Evolutionary conservation across 2,113 vertebrate species (phyloP).

Genomic region (Nothobranchius kuhntae): DNA sequence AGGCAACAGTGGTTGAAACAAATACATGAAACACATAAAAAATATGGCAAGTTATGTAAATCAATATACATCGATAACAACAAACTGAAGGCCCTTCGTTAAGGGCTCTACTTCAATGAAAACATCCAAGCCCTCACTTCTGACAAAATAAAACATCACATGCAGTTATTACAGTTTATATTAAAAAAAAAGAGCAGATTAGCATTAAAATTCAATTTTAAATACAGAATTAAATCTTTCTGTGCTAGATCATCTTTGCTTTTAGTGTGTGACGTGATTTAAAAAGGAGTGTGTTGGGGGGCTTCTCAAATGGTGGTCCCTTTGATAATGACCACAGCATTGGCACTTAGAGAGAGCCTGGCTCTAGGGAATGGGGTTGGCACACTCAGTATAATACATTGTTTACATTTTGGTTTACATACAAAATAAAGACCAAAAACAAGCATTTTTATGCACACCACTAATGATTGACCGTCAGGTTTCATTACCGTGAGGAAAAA

Average conservation of each 20-base stretch:
- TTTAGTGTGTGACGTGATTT: constrained; percentile 73
- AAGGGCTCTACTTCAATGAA: constrained; percentile 69
- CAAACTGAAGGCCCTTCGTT: constrained; percentile 63
- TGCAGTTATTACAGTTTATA: constrained; percentile 82
- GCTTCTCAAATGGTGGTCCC: constrained; percentile 61
- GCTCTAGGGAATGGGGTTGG: constrained; percentile 80
- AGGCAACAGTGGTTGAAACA: constrained; percentile 88
- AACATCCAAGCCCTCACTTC: constrained; percentile 75
- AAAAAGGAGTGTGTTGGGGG: constrained; percentile 57
- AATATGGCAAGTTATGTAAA: constrained; percentile 83
- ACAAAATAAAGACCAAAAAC: constrained; percentile 56
- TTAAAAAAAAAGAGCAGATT: constrained; percentile 78
- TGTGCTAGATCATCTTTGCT: constrained; percentile 72
- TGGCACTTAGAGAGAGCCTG: constrained; percentile 83
- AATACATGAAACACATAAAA: constrained; percentile 77
- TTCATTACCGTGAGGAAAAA: constrained; percentile 60
- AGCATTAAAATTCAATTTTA: constrained; percentile 77
- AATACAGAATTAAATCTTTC: constrained; percentile 81
- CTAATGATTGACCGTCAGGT: constrained; percentile 65
- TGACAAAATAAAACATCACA: constrained; percentile 81
- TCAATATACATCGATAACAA: constrained; percentile 77
- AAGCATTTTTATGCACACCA: constrained; percentile 75
- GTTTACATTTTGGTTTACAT: constrained; percentile 80
- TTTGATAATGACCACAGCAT: constrained; percentile 74
- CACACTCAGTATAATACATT: constrained; percentile 82